These are phyloP conservation scores for Rallus limicola DNA, from an alignment of 2,113 vertebrate species.

Conservation along the genomic window DNA sequence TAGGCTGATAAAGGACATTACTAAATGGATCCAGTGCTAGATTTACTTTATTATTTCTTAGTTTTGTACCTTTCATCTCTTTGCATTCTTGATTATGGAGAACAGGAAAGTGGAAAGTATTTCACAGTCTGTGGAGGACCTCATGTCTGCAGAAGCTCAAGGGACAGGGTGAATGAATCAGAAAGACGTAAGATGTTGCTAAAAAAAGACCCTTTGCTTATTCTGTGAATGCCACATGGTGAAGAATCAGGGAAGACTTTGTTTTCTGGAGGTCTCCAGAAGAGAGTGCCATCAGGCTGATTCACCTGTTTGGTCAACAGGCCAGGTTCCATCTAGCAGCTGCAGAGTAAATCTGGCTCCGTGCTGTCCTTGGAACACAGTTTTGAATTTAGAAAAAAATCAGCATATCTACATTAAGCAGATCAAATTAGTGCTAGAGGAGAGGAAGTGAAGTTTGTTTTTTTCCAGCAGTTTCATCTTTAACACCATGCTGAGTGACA, in stretches of 20 bases:
- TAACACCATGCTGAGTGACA: background rate
- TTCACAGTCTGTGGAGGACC: background rate
- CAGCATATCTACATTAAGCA: background rate
- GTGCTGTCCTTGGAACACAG: background rate
- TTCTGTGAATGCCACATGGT: background rate
- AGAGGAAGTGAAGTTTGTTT: background rate
- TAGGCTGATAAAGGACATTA: conserved; percentile 43
- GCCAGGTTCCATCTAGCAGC: background rate
- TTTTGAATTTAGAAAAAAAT: background rate
- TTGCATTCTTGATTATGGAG: conserved; percentile 19
- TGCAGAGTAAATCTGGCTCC: background rate
- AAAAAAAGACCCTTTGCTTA: background rate
- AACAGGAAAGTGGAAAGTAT: background rate
- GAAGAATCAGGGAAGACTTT: background rate
- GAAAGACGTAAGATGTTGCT: background rate
- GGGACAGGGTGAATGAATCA: conserved; percentile 1
- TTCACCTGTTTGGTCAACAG: background rate
- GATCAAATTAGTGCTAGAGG: background rate
- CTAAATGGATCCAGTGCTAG: conserved; percentile 14
- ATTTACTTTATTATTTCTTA: conserved; percentile 61
- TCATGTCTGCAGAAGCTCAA: background rate
- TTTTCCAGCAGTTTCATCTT: background rate
- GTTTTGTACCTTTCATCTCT: conserved; percentile 45
- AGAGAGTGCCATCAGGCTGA: background rate
- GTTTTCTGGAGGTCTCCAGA: background rate